A percentile compares a stretch with the other conserved stretches of the same genome.
Evolutionary conservation across 2,113 vertebrate species (phyloP).

Genomic region (Tetraodon nigroviridis): DNA sequence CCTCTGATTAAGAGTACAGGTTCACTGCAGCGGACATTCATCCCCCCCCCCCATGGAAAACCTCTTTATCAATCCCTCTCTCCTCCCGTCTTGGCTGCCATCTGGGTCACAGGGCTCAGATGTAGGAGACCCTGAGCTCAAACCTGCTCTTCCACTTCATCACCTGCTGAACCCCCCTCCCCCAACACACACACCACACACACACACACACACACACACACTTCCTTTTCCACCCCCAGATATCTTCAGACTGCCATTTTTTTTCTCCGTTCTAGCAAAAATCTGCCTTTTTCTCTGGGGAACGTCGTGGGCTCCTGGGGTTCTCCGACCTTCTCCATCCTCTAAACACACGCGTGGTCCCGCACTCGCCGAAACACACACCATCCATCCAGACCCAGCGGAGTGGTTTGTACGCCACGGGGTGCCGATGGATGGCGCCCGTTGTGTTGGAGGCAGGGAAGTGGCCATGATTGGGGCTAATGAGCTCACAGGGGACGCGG

Average conservation of each 20-base stretch:
- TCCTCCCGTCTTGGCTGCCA: conserved; percentile 33
- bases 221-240: conserved; percentile 28
- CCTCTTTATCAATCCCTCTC: conserved; percentile 41
- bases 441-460: conserved; percentile 51
- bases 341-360: conserved; percentile 44
- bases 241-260: background rate
- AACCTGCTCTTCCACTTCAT: conserved; percentile 53
- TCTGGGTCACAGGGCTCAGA: conserved; percentile 57
- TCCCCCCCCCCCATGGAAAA: conserved; percentile 53
- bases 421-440: conserved; percentile 55
- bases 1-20: conserved; percentile 70
- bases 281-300: conserved; percentile 44
- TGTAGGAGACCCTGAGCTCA: conserved; percentile 22
- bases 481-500: conserved; percentile 70
- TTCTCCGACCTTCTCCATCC: conserved; percentile 60
- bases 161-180: conserved; percentile 44
- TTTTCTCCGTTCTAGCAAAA: background rate
- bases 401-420: conserved; percentile 54
- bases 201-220: no score
- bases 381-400: conserved; percentile 50
- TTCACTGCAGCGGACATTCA: conserved; percentile 45
- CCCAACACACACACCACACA: conserved; percentile 7
- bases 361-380: conserved; percentile 21
- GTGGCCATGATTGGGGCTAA: conserved; percentile 72
- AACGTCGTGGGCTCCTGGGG: conserved; percentile 32